Conservation (phyloP, 2,797 vertebrate species). For the Sylvilagus floridanus region DNA sequence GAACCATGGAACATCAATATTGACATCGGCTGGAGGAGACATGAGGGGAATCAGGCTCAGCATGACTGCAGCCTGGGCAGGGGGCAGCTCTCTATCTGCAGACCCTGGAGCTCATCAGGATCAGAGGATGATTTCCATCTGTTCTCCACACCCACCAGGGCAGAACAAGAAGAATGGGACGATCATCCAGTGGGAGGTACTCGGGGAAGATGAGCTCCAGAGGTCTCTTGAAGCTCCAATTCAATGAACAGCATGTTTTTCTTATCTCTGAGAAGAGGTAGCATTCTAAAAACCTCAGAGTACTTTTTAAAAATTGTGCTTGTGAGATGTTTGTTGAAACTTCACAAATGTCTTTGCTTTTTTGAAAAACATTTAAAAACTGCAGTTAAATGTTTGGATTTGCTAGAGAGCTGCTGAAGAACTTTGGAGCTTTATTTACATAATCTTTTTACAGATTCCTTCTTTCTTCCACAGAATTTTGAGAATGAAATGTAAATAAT, state of each 20-base stretch:
- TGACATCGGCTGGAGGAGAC: neutral
- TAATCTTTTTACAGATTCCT: conserved; percentile 38
- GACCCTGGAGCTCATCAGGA: conserved; percentile 17
- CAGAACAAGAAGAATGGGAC: conserved; percentile 59
- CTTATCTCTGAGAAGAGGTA: conserved; percentile 63
- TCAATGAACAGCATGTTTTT: conserved; percentile 48
- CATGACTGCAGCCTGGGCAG: neutral
- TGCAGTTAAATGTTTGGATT: conserved; percentile 51
- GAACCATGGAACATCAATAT: conserved; percentile 42
- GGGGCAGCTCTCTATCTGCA: neutral
- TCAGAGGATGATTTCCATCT: conserved; percentile 61
- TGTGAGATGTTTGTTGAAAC: conserved; percentile 68
- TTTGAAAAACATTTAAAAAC: conserved; percentile 31
- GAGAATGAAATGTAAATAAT: conserved; percentile 34
- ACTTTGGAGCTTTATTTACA: neutral
- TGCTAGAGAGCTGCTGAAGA: conserved; percentile 15
- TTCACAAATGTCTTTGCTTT: conserved; percentile 42
- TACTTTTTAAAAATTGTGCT: conserved; percentile 45
- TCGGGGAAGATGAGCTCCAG: conserved; percentile 65
- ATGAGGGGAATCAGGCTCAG: neutral
- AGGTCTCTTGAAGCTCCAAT: conserved; percentile 65
- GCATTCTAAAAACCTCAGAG: conserved; percentile 9
- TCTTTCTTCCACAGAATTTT: conserved; percentile 45
- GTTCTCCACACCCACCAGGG: conserved; percentile 33
- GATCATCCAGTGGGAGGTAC: conserved; percentile 67